phyloP scores from a whole-genome alignment of 2,797 vertebrate species.

The Ciconia nigra region DNA sequence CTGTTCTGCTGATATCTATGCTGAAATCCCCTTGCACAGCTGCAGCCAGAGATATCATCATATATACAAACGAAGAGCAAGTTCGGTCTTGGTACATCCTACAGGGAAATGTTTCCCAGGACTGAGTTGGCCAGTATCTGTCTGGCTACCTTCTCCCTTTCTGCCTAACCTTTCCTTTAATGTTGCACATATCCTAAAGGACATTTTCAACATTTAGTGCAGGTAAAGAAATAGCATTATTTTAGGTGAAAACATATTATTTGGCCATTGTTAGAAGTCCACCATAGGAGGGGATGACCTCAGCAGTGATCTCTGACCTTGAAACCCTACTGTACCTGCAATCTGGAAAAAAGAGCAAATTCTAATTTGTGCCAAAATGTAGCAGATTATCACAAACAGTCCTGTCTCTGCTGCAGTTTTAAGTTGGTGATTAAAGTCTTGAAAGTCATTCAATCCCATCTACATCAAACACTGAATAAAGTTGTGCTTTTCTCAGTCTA shows the following conservation, averaged over 20 bases:
- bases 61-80: not conserved
- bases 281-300: not conserved
- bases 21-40: not conserved
- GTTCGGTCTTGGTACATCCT: not conserved
- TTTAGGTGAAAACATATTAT: not conserved
- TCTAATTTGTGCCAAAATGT: not conserved
- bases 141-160: not conserved
- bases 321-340: not conserved
- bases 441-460: not conserved
- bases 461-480: not conserved
- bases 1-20: not conserved
- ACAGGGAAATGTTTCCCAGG: not conserved
- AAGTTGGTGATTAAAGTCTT: not conserved
- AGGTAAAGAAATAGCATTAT: not conserved
- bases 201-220: not conserved
- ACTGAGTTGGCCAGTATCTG: not conserved
- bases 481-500: not conserved
- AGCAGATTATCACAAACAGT: not conserved
- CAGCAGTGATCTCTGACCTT: not conserved
- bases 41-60: constrained; percentile 22
- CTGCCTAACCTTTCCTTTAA: not conserved
- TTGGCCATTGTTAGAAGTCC: not conserved
- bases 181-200: not conserved
- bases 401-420: not conserved
- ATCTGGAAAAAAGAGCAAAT: not conserved